phyloP scores from a whole-genome alignment of 2,113 vertebrate genomes.

The Colinus virginianus region DNA sequence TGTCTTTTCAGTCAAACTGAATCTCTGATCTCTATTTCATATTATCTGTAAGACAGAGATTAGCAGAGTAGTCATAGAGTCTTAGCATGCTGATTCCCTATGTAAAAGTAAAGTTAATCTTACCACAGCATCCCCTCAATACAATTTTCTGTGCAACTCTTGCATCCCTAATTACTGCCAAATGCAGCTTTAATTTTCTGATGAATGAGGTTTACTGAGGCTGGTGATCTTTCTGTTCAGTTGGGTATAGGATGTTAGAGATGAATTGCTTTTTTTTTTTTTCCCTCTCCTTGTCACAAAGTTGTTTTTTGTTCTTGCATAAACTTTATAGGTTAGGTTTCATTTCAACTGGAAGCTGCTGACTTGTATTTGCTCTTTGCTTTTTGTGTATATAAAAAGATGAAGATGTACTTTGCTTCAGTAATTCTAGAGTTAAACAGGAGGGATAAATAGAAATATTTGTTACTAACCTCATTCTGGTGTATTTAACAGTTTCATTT shows the following conservation, averaged over 20 bases:
- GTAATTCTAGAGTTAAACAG: background rate
- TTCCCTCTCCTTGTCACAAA: background rate
- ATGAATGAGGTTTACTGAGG: background rate
- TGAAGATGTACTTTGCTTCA: conserved; percentile 22
- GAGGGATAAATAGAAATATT: background rate
- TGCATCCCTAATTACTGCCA: background rate
- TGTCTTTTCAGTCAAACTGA: background rate
- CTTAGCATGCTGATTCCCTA: background rate
- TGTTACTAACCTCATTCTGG: background rate
- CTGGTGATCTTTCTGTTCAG: background rate
- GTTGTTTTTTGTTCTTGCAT: background rate
- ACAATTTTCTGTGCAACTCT: background rate
- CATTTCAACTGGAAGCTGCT: background rate
- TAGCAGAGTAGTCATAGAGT: accelerated
- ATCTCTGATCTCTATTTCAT: background rate
- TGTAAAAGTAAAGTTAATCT: background rate
- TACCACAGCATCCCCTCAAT: background rate
- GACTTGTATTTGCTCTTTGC: background rate
- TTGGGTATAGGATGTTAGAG: background rate
- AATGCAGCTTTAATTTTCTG: background rate
- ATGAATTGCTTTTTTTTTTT: background rate
- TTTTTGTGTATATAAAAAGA: conserved; percentile 1
- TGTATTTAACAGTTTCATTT: background rate
- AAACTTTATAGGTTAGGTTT: background rate
- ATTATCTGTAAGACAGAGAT: background rate